Evolutionary conservation across 64 coral and sea anemone genomes (phyloP), one percentile per base, ranked within the genome.

Genomic region (Cladopsammia gracilis): DNA sequence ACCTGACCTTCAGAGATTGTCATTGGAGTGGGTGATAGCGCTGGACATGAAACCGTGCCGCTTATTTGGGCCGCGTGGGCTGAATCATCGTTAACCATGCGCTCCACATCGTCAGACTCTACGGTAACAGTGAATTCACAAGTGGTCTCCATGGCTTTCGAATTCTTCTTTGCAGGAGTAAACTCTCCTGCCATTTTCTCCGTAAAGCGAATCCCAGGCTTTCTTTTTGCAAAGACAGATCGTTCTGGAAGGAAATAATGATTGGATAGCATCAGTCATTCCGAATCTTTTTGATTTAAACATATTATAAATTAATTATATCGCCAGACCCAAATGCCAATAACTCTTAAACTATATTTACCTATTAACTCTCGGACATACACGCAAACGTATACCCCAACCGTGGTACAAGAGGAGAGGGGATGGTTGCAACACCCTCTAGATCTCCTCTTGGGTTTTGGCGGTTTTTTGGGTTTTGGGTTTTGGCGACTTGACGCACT

Each of bases 41-140:
- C 75, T 6, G 25, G 34, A 50, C 88, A 90, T 6, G 73, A 68
- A 6, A 90, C 75, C 12, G 59, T 90, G 3, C 88, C 88, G 47
- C 44, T 67, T 5, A 90, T 58, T 25, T 47, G 19, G 20, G 88
- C 88, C 4, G 57, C 9, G 62, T 90, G 88, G 12, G 43, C 60
- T 66, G 88, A 75, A 23, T 90, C 88, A 57, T 11, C 75, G 14
- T 78, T 10, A 15, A 90, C 9, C 88, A 90, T 78, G 25, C 59
- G n/a, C 22, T 90, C 72, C 8, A 90, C 88, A 14, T 90, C 88
- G 54, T 69, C 14, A 24, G 75, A 79, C 0, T 78, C 42, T 6
- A 90, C 26, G 2, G 45, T 90, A 2, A 90, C 8, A 14, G 88
- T 90, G 58, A 90, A 54, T 25, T 90, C 88, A 50, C 74, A 79